phyloP scores from a whole-genome alignment of 1,140 invertebrate species.

The Pseudomyrmex sp. region DNA sequence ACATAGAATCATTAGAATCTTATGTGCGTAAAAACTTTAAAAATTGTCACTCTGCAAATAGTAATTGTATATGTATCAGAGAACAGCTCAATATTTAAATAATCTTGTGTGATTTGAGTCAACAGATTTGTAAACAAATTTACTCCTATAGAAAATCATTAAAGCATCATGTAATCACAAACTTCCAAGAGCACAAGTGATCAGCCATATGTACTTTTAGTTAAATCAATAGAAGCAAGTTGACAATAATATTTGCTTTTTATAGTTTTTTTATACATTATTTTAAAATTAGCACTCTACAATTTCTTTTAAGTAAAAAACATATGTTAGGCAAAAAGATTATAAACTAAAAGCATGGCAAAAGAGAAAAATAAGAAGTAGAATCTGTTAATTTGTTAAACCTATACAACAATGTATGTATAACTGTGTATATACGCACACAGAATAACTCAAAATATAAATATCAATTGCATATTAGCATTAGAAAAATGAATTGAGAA shows the following conservation, averaged over 20 bases:
- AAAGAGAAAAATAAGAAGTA: not conserved
- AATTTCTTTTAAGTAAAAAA: not conserved
- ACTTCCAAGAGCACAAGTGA: constrained; percentile 4
- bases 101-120: not conserved
- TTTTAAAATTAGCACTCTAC: not conserved
- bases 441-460: too few relatives aligned
- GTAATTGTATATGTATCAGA: too few relatives aligned
- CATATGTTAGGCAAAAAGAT: not conserved
- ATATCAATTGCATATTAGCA: too few relatives aligned
- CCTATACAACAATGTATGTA: too few relatives aligned
- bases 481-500: too few relatives aligned
- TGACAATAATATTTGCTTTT: not conserved
- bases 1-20: not conserved
- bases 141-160: not conserved
- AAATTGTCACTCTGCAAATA: constrained; percentile 86
- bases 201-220: not conserved
- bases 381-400: too few relatives aligned
- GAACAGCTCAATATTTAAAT: not conserved
- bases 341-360: not conserved
- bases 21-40: not conserved
- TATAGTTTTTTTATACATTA: not conserved
- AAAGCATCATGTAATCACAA: not conserved
- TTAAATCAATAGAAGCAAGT: not conserved
- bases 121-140: constrained; percentile 5
- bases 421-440: too few relatives aligned